A percentile compares a stretch with the other conserved stretches of the same genome.
Conservation (phyloP, 1,140 invertebrate species). For the Cryptotermes secundus region DNA sequence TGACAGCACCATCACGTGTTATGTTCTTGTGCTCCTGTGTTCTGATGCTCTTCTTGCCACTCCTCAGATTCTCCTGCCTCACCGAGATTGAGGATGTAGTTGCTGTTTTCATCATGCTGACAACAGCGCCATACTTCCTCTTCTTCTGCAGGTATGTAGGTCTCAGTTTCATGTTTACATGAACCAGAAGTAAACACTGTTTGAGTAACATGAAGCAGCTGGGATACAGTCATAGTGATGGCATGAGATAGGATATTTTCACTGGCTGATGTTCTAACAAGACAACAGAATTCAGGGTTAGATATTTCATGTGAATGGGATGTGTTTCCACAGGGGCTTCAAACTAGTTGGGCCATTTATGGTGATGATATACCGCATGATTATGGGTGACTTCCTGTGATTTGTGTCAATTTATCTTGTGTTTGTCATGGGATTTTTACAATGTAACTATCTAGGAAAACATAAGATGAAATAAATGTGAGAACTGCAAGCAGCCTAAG, state of each 20-base stretch:
- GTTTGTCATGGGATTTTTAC: slow-evolving; percentile 96
- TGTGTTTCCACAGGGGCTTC: slow-evolving; percentile 76
- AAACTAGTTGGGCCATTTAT: slow-evolving; percentile 98
- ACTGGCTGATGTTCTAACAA: no score
- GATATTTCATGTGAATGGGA: no score
- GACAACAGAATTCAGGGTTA: no score
- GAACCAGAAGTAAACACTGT: no score
- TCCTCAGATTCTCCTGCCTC: slow-evolving; percentile 78
- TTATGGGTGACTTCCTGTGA: slow-evolving; percentile 90
- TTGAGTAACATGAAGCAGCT: no score
- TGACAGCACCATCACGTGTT: slow-evolving; percentile 84
- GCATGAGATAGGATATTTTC: no score
- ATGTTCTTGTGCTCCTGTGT: slow-evolving; percentile 93
- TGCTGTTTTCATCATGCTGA: slow-evolving; percentile 91
- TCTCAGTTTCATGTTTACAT: no score
- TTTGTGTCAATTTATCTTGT: slow-evolving; percentile 96
- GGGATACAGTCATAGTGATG: no score
- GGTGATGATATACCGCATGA: slow-evolving; percentile 99
- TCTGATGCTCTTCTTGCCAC: slow-evolving; percentile 80
- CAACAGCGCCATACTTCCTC: slow-evolving; percentile 95
- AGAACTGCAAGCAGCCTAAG: no score
- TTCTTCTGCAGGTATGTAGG: slow-evolving; percentile 87
- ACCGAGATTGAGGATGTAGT: slow-evolving; percentile 86
- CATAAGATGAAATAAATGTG: no score
- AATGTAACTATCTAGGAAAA: slow-evolving; percentile 61